Percentiles rank a stretch among this genome's conserved stretches.
Evolutionary conservation across 1,140 invertebrate genomes (phyloP).

Genomic region (Drosophila lowei): DNA sequence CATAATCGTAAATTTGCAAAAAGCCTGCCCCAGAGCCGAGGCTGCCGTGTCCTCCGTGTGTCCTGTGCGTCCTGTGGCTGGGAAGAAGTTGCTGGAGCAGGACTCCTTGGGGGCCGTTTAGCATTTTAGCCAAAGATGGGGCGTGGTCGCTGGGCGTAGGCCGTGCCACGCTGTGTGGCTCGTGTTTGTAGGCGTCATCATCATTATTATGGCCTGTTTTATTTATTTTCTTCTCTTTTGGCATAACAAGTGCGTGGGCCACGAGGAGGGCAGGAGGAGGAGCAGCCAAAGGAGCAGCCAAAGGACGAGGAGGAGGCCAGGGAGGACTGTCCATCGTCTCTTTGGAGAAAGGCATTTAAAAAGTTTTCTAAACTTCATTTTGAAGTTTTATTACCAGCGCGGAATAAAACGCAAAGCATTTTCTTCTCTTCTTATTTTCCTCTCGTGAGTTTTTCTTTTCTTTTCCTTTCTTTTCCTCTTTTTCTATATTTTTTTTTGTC

Average conservation of each 20-base stretch:
- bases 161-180: conserved; percentile 13
- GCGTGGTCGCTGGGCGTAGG: conserved; percentile 29
- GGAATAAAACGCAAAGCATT: conserved; percentile 32
- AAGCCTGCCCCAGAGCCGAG: conserved; percentile 55
- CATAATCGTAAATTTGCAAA: conserved; percentile 83
- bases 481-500: conserved; percentile 36
- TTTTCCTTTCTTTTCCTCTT: conserved; percentile 31
- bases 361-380: conserved; percentile 81
- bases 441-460: conserved; percentile 1
- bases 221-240: conserved; percentile 32
- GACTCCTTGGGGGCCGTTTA: conserved; percentile 76
- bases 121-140: conserved; percentile 52
- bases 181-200: conserved; percentile 71
- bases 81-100: too few species aligned
- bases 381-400: conserved; percentile 74
- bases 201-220: conserved; percentile 71
- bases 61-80: conserved; percentile 10
- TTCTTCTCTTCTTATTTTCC: conserved; percentile 2
- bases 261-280: not conserved
- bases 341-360: conserved; percentile 63
- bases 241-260: conserved; percentile 2
- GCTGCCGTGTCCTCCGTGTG: conserved; percentile 3
- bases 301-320: not conserved
- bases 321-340: conserved; percentile 26
- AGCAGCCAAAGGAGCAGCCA: not conserved